These are phyloP conservation scores for Cherax destructor DNA, from an alignment of 1,140 invertebrate genomes.

Conservation along the genomic window DNA sequence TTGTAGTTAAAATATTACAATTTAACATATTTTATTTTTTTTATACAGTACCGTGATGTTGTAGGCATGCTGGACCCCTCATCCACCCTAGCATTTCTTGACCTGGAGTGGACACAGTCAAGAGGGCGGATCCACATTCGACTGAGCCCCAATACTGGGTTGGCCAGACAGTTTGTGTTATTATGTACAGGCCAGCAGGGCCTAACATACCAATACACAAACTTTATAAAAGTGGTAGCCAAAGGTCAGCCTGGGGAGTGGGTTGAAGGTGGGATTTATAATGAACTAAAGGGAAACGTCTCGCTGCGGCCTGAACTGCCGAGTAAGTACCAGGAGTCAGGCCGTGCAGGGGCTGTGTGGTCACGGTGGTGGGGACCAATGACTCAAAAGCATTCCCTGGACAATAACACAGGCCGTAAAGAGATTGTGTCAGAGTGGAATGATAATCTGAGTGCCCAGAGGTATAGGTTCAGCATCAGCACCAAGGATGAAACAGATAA, in stretches of 20 bases:
- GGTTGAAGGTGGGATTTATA: background rate
- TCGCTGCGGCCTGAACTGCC: background rate
- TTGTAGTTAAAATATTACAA: no score
- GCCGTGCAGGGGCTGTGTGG: no score
- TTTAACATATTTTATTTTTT: no score
- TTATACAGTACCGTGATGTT: background rate
- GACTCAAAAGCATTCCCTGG: no score
- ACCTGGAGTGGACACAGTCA: background rate
- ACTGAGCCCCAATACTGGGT: background rate
- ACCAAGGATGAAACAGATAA: no score
- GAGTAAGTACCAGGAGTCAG: no score
- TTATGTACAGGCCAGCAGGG: conserved; percentile 7
- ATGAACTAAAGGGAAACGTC: background rate
- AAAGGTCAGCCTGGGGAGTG: background rate
- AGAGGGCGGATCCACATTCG: conserved; percentile 7
- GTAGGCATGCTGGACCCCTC: background rate
- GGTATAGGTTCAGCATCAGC: no score
- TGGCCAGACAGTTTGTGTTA: conserved; percentile 11
- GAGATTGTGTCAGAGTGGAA: no score
- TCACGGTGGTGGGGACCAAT: no score
- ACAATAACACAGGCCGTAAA: no score
- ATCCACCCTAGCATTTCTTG: background rate
- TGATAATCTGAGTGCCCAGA: no score
- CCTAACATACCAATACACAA: background rate
- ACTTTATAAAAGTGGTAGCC: background rate